Evolutionary conservation across 2,888 invertebrate genomes (phyloP).

Genomic region (Macrosoma leucophasiata): DNA sequence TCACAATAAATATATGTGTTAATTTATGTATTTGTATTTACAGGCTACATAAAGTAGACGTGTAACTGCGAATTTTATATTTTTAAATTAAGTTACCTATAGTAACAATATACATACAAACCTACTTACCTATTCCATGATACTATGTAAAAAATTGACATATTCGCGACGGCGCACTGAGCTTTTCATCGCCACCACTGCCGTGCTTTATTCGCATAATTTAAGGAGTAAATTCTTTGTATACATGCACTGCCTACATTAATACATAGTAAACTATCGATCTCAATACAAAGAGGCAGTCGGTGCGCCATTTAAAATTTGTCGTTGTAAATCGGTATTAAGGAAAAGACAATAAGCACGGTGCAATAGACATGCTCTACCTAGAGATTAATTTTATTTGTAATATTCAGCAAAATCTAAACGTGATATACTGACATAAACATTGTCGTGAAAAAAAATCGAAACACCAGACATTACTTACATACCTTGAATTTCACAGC

Average conservation of each 20-base stretch:
- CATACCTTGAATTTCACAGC: conserved; percentile 75
- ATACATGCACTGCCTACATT: conserved; percentile 50
- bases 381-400: conserved; percentile 32
- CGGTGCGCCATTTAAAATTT: conserved; percentile 61
- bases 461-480: conserved; percentile 57
- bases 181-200: conserved; percentile 32
- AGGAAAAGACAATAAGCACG: conserved; percentile 59
- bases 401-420: conserved; percentile 31
- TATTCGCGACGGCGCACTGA: conserved; percentile 53
- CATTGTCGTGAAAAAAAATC: conserved; percentile 56
- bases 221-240: conserved; percentile 62
- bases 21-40: no score
- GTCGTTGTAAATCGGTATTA: conserved; percentile 44
- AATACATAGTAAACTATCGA: conserved; percentile 68
- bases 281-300: conserved; percentile 65
- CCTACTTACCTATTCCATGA: no score
- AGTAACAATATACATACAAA: no score
- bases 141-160: conserved; percentile 40
- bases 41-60: no score
- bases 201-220: conserved; percentile 51
- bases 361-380: conserved; percentile 59
- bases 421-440: conserved; percentile 35
- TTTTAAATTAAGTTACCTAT: no score
- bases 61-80: no score
- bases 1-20: no score